Evolutionary conservation across 1,140 invertebrate species (phyloP).

Genomic region (Gonatopus flavifemur): DNA sequence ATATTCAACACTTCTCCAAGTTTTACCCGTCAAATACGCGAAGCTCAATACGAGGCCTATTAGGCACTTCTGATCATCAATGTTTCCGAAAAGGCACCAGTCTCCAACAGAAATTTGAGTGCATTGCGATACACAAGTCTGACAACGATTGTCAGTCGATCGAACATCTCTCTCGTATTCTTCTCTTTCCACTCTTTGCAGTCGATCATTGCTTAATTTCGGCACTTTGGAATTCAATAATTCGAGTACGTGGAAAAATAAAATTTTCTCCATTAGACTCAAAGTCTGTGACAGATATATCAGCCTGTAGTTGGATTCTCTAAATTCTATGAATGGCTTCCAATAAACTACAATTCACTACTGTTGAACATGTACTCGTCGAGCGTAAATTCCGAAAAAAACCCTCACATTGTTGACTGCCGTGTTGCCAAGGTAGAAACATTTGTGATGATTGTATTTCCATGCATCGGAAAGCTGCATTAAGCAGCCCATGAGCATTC

Average conservation of each 20-base stretch:
- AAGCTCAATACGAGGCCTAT: background rate
- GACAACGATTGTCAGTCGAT: background rate
- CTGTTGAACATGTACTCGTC: background rate
- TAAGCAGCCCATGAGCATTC: slow-evolving; percentile 8
- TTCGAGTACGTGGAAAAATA: background rate
- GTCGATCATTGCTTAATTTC: slow-evolving; percentile 4
- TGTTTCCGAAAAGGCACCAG: slow-evolving; percentile 6
- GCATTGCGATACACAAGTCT: background rate
- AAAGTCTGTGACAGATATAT: slow-evolving; percentile 8
- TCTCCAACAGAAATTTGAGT: slow-evolving; percentile 1
- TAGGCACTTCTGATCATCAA: background rate
- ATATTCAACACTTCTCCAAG: slow-evolving; percentile 6
- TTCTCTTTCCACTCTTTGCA: slow-evolving; percentile 3
- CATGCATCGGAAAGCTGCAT: slow-evolving; percentile 1
- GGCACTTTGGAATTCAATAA: background rate
- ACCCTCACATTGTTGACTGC: slow-evolving; percentile 3
- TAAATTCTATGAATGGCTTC: slow-evolving; percentile 4
- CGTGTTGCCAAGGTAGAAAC: slow-evolving; percentile 9
- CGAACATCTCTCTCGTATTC: background rate
- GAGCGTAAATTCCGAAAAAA: background rate
- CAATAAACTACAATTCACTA: slow-evolving; percentile 2
- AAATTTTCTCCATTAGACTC: slow-evolving; percentile 4
- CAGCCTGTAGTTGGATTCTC: slow-evolving; percentile 6
- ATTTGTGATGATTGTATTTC: background rate
- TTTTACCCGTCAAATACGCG: background rate